Conservation (phyloP, 2,888 invertebrate species). For the Lepidochrysops patricia region DNA sequence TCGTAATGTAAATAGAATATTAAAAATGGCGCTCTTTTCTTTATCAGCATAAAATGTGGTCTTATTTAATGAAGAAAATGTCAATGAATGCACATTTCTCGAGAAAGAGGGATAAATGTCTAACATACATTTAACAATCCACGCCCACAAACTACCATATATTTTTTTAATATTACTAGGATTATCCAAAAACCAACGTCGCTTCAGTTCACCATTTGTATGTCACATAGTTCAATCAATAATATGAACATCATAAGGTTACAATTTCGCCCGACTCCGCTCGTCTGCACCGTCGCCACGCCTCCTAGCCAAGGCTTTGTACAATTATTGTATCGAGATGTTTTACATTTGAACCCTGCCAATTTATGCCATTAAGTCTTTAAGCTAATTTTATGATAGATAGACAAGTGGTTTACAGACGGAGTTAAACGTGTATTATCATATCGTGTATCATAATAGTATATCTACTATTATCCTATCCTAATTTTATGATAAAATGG, state of each 20-base stretch:
- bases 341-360: slow-evolving; percentile 5
- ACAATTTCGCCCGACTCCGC: neutral
- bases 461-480: too few species aligned
- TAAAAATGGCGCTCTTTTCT: too few species aligned
- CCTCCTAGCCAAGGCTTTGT: slow-evolving; percentile 2
- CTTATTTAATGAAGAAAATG: too few species aligned
- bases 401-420: neutral
- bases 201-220: neutral
- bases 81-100: too few species aligned
- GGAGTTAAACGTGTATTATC: neutral
- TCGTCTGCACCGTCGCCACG: neutral
- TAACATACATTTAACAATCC: too few species aligned
- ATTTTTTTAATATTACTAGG: neutral
- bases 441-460: too few species aligned
- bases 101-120: too few species aligned
- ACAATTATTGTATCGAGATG: slow-evolving; percentile 10
- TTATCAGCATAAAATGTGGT: too few species aligned
- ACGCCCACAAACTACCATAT: too few species aligned
- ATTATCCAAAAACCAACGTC: neutral
- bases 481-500: too few species aligned
- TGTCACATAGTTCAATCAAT: neutral
- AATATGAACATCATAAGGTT: neutral
- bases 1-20: too few species aligned
- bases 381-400: slow-evolving; percentile 4
- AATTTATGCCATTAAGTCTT: neutral